phyloP scores from a whole-genome alignment of 2,113 vertebrate genomes.

The Pterophyllum scalare region DNA sequence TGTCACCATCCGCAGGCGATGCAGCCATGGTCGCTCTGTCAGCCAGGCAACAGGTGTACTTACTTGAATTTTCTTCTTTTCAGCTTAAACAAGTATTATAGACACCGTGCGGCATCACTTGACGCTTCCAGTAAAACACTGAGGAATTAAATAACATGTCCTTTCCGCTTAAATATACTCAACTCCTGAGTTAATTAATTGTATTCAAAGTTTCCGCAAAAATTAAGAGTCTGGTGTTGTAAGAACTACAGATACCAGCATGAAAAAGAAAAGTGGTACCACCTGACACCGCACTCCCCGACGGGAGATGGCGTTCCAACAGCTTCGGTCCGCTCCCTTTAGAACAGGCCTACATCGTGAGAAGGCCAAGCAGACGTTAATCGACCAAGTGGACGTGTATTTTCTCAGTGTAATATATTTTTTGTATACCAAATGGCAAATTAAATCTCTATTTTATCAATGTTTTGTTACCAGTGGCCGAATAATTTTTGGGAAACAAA shows the following conservation, averaged over 20 bases:
- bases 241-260: slow-evolving; percentile 74
- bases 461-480: slow-evolving; percentile 67
- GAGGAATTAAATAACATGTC: neutral
- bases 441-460: slow-evolving; percentile 50
- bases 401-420: slow-evolving; percentile 57
- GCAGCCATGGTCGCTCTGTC: slow-evolving; percentile 63
- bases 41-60: neutral
- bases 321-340: slow-evolving; percentile 64
- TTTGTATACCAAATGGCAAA: slow-evolving; percentile 52
- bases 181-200: neutral
- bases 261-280: slow-evolving; percentile 50
- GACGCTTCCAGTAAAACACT: slow-evolving; percentile 1
- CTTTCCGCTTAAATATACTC: neutral
- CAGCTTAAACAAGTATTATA: neutral
- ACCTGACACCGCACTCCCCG: slow-evolving; percentile 65
- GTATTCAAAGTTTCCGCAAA: neutral
- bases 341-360: slow-evolving; percentile 73
- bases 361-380: slow-evolving; percentile 60
- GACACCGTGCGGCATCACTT: neutral
- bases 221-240: neutral
- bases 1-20: slow-evolving; percentile 48
- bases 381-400: slow-evolving; percentile 45
- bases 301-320: slow-evolving; percentile 79
- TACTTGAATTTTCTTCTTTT: neutral
- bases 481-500: slow-evolving; percentile 74